Evolutionary conservation across 1,140 invertebrate genomes (phyloP).

Genomic region (Macrobrachium nipponense): DNA sequence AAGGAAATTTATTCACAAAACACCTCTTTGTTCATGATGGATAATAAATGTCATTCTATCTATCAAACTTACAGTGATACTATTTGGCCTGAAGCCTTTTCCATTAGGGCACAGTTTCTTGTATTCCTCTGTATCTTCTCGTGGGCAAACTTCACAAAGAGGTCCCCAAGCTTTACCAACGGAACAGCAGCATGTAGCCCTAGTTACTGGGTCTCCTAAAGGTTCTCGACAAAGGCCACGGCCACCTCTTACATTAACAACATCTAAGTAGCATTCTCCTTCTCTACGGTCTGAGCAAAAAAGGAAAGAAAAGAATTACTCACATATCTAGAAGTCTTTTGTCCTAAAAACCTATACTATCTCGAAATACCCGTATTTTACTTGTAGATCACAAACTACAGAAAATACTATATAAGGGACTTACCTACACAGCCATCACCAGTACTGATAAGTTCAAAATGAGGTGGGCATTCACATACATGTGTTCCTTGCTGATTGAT

Average conservation of each 20-base stretch:
- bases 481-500: conserved; percentile 74
- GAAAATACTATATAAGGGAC: conserved; percentile 7
- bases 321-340: not conserved
- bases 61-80: conserved; percentile 76
- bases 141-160: conserved; percentile 84
- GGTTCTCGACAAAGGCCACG: conserved; percentile 71
- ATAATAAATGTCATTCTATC: not conserved
- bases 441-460: conserved; percentile 73
- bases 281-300: conserved; percentile 78
- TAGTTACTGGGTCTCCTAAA: conserved; percentile 76
- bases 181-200: conserved; percentile 88
- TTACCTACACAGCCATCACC: conserved; percentile 80
- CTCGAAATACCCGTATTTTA: not conserved
- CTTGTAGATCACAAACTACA: not conserved
- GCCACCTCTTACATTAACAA: conserved; percentile 65
- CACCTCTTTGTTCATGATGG: not conserved
- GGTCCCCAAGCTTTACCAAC: conserved; percentile 87
- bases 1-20: not conserved
- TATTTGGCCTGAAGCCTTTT: conserved; percentile 84
- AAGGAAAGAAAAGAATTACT: not conserved
- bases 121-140: conserved; percentile 78
- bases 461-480: conserved; percentile 72
- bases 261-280: conserved; percentile 81
- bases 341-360: not conserved
- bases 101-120: conserved; percentile 85